Conservation (phyloP, 2,113 vertebrate genomes). For the Phylloscopus whistleri region DNA sequence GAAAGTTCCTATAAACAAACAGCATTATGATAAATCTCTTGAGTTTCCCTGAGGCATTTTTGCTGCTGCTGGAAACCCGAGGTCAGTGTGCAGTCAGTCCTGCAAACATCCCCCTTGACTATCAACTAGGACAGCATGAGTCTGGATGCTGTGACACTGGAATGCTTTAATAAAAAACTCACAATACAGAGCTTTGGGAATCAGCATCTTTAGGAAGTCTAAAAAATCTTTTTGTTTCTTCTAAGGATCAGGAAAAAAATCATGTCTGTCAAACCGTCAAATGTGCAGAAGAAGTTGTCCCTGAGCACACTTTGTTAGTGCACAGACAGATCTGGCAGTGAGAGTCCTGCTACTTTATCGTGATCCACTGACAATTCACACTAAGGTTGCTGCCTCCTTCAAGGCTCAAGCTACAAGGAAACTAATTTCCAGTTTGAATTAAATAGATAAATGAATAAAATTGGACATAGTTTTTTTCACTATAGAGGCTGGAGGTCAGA, state of each 20-base stretch:
- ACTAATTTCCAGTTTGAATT: background rate
- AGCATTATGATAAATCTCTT: slow-evolving; percentile 61
- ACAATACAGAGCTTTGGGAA: slow-evolving; percentile 69
- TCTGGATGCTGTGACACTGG: background rate
- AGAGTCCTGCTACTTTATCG: slow-evolving; percentile 73
- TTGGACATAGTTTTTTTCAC: background rate
- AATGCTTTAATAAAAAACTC: slow-evolving; percentile 33
- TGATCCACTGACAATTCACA: background rate
- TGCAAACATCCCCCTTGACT: slow-evolving; percentile 56
- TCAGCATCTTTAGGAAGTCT: slow-evolving; percentile 77
- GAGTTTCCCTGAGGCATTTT: slow-evolving; percentile 52
- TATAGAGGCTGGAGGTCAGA: background rate
- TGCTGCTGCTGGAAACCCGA: slow-evolving; percentile 40
- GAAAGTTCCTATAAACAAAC: slow-evolving; percentile 61
- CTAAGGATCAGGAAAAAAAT: slow-evolving; percentile 73
- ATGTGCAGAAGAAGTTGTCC: slow-evolving; percentile 69
- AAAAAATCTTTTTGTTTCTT: slow-evolving; percentile 79
- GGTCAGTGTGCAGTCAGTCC: slow-evolving; percentile 68
- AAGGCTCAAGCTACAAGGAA: background rate
- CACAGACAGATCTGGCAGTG: slow-evolving; percentile 72
- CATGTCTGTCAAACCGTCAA: slow-evolving; percentile 78
- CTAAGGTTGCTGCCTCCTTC: background rate
- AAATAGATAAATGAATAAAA: background rate
- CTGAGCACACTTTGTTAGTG: slow-evolving; percentile 66
- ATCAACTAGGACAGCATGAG: slow-evolving; percentile 35